Base-by-base conservation (phyloP, 2,888 invertebrate species). In the Netelia fuscicornis region DNA sequence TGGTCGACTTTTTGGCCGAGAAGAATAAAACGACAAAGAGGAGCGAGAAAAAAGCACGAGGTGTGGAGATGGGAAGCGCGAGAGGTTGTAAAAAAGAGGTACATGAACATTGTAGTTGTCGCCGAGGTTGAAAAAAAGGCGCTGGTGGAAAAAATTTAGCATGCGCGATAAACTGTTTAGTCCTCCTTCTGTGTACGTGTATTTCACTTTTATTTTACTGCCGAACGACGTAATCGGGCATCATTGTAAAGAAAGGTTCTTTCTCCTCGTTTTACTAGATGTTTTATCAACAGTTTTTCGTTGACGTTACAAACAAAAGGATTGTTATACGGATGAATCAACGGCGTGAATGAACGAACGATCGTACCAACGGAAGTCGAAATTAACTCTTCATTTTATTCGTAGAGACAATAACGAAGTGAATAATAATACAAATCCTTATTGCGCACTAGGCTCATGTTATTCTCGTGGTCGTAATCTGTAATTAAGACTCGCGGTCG, bases 81-180 rank as follows among this genome's bases (percentile, higher is more conserved):
- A 70, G 54, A 70, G 64, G 54, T 44, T 70, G 65, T 65, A 56
- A 70, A 71, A 76, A 65, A 64, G 42, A 25, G 65, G 76, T 56
- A 76, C 54, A 76, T 64, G 54, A 76, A 76, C 75, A 62, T 58
- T 17, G 70, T 9, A 70, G 30, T 54, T 68, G 9, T 10, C 58
- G 67, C 9, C 25, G 42, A 52, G 52, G n/a, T 52, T 30, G 74
- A 1, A 42, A 13, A 30, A 10, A 42, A 64, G 25, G 37, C 10
- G 56, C 65, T 13, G 76, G 44, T 2, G 64, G 52, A 25, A n/a
- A 62, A 82, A 70, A 76, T 71, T 82, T 82, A 42, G 13, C 79
- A 64, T 67, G 25, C n/a, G n/a, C 37, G n/a, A 71, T 64, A 37
- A 70, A 76, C 42, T 70, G 54, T 44, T 79, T n/a, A 71, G 56